Evolutionary conservation across 2,797 vertebrate genomes (phyloP).

Genomic region (Pagetopsis macropterus): DNA sequence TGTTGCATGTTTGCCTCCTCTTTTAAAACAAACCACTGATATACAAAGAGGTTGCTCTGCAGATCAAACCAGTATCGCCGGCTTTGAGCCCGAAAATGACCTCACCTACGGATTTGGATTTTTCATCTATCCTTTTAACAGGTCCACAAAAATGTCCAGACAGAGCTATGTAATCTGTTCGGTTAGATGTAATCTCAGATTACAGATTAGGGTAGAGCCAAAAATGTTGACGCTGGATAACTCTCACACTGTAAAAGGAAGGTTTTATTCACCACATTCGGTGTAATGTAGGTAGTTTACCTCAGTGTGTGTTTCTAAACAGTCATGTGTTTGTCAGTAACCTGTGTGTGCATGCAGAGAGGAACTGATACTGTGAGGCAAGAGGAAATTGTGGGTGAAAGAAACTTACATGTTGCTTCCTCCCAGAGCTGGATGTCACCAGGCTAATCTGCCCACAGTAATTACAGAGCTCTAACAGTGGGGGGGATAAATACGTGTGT

Average conservation of each 20-base stretch:
- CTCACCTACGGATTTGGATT: conserved; percentile 3
- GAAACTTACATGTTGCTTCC: conserved; percentile 54
- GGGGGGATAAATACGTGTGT: conserved; percentile 10
- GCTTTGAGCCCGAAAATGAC: conserved; percentile 23
- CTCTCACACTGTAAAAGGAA: conserved; percentile 17
- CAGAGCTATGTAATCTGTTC: conserved; percentile 36
- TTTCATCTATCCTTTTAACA: conserved; percentile 26
- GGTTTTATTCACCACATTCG: conserved; percentile 19
- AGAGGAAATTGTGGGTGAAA: conserved; percentile 60
- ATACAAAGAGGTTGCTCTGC: conserved; percentile 54
- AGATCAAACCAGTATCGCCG: conserved; percentile 21
- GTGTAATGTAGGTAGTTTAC: conserved; percentile 15
- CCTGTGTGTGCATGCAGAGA: conserved; percentile 13
- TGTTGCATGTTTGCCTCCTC: conserved; percentile 26
- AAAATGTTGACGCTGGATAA: conserved; percentile 27
- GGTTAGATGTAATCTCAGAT: conserved; percentile 67
- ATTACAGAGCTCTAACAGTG: conserved; percentile 48
- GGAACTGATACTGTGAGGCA: conserved; percentile 61
- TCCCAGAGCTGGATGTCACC: conserved; percentile 17
- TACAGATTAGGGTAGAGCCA: conserved; percentile 42
- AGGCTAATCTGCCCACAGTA: conserved; percentile 52
- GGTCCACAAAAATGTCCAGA: conserved; percentile 31
- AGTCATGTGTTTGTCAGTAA: conserved; percentile 25
- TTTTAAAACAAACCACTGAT: conserved; percentile 34
- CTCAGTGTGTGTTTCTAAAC: not conserved